These are phyloP conservation scores for Artemisiospiza belli DNA, from an alignment of 2,113 vertebrate genomes.

Conservation along the genomic window DNA sequence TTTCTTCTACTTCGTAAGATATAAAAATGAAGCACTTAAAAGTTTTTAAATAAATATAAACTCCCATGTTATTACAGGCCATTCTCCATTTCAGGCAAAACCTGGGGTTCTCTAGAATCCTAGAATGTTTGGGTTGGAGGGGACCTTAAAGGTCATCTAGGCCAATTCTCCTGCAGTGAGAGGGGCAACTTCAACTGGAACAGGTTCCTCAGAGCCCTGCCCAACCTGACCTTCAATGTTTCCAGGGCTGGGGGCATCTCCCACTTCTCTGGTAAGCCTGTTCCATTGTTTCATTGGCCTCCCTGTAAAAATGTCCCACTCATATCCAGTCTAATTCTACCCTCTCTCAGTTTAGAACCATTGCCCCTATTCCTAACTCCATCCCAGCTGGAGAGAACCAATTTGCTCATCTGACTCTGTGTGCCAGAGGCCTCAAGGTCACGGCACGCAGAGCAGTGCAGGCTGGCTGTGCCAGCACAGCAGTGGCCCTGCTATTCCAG, in stretches of 20 bases:
- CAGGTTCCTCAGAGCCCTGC: not conserved
- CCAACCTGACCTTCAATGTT: not conserved
- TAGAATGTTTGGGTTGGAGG: not conserved
- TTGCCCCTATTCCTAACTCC: not conserved
- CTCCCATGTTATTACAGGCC: not conserved
- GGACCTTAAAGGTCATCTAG: not conserved
- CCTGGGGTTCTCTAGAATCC: not conserved
- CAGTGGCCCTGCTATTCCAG: not conserved
- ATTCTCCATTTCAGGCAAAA: not conserved
- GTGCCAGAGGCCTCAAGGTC: not conserved
- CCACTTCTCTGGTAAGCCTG: not conserved
- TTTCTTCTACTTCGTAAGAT: not conserved
- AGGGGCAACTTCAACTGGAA: not conserved
- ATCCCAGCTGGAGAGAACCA: not conserved
- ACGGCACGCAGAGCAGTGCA: accelerated
- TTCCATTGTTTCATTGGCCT: not conserved
- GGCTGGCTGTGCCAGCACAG: not conserved
- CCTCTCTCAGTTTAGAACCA: not conserved
- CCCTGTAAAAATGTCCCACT: not conserved
- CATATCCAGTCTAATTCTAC: not conserved
- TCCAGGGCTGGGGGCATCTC: not conserved
- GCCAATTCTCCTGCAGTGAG: not conserved
- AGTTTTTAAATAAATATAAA: slow-evolving; percentile 4
- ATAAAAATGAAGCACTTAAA: not conserved
- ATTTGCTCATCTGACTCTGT: not conserved